These are phyloP conservation scores for Drosophila murphyi DNA, from an alignment of 1,140 invertebrate genomes.

Conservation along the genomic window DNA sequence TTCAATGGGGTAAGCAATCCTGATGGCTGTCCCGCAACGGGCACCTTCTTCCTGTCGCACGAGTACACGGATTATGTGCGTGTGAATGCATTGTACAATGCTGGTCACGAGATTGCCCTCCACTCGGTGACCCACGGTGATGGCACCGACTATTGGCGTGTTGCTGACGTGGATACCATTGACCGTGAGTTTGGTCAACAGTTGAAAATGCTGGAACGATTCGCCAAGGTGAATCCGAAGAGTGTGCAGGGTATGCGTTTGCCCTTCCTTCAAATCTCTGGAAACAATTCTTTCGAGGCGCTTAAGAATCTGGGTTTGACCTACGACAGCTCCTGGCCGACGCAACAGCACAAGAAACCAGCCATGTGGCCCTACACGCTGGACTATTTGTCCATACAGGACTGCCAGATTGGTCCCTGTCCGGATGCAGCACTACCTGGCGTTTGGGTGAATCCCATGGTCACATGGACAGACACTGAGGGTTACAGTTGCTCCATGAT, in stretches of 20 bases:
- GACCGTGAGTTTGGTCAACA: slow-evolving; percentile 86
- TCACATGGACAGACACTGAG: slow-evolving; percentile 86
- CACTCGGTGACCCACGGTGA: slow-evolving; percentile 87
- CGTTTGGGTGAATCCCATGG: slow-evolving; percentile 88
- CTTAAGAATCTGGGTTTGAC: slow-evolving; percentile 85
- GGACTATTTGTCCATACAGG: slow-evolving; percentile 87
- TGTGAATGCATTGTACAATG: slow-evolving; percentile 87
- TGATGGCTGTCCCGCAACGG: slow-evolving; percentile 87
- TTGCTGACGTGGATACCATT: slow-evolving; percentile 84
- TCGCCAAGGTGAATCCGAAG: slow-evolving; percentile 85
- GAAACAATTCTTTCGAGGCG: slow-evolving; percentile 86
- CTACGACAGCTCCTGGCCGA: slow-evolving; percentile 89
- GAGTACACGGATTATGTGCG: slow-evolving; percentile 89
- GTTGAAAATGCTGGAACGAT: slow-evolving; percentile 85
- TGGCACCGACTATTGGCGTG: slow-evolving; percentile 85
- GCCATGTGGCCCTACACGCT: slow-evolving; percentile 90
- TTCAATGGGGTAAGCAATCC: slow-evolving; percentile 87
- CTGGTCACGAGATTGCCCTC: slow-evolving; percentile 90
- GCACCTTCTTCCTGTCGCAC: slow-evolving; percentile 89
- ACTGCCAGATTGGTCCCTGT: slow-evolving; percentile 88
- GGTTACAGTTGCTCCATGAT: slow-evolving; percentile 87
- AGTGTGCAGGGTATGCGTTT: slow-evolving; percentile 87
- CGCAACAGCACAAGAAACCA: slow-evolving; percentile 85
- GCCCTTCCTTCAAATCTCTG: slow-evolving; percentile 89
- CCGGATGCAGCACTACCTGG: slow-evolving; percentile 87